A percentile compares a stretch with the other conserved stretches of the same genome.
Evolutionary conservation across 1,140 invertebrate genomes (phyloP).

Genomic region (Steinernema khuongi): DNA sequence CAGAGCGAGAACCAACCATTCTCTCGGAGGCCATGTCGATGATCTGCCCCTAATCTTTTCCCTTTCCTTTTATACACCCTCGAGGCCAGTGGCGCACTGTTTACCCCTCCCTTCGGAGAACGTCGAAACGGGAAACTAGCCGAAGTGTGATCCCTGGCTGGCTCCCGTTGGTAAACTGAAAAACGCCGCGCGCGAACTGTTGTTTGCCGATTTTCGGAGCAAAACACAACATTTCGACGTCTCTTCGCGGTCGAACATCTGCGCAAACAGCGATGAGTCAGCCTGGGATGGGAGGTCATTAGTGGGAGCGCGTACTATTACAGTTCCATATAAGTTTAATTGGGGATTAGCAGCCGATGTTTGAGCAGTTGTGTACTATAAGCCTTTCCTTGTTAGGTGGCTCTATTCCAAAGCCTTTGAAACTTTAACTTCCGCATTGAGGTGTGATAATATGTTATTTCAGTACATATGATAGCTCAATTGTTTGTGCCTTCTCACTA

Average conservation of each 20-base stretch:
- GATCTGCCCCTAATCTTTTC: neutral
- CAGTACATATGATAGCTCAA: too few relatives aligned
- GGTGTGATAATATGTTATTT: too few relatives aligned
- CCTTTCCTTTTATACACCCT: too few relatives aligned
- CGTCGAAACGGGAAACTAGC: neutral
- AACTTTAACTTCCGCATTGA: too few relatives aligned
- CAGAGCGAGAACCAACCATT: neutral
- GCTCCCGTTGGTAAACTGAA: neutral
- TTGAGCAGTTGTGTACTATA: too few relatives aligned
- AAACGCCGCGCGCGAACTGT: neutral
- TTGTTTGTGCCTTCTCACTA: too few relatives aligned
- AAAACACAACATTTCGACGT: neutral
- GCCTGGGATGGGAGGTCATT: neutral
- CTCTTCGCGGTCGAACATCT: neutral
- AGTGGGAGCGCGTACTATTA: too few relatives aligned
- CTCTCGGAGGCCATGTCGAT: neutral
- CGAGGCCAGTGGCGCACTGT: too few relatives aligned
- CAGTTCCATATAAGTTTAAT: too few relatives aligned
- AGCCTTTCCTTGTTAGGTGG: too few relatives aligned
- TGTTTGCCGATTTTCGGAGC: neutral
- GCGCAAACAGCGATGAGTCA: neutral
- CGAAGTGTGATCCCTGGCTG: neutral
- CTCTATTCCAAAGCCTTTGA: too few relatives aligned
- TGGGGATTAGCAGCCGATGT: too few relatives aligned
- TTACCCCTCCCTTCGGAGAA: neutral